Base-by-base conservation (phyloP, 2,797 vertebrate species). In the Serranus cabrilla region DNA sequence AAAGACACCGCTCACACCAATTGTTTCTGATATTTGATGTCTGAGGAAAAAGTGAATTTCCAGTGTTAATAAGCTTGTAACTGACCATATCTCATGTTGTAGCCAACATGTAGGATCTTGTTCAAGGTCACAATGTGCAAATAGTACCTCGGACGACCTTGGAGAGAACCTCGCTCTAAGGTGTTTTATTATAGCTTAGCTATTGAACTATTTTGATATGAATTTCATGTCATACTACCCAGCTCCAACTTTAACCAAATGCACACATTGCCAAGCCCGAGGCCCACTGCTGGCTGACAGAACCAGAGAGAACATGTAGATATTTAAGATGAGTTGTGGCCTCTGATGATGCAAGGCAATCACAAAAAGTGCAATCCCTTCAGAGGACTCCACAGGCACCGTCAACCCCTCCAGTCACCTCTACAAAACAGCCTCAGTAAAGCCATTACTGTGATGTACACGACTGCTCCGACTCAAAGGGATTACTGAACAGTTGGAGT, bases 301-400 rank as follows among this genome's bases (percentile, higher is more conserved):
- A 78, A 34, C 27, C 8, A 52, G 23, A 40, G 57, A 46, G 50
- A 71, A 52, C 40, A 74, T 34, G 58, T 47, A 63, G 74, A 82
- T 78, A 69, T 74, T 74, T 62, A 40, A 63, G 56, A 74, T 60
- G 71, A 60, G 76, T 68, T 1, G 40, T 17, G 40, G 71, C 63
- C 70, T 73, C 67, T 75, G 84, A 85, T 81, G 79, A 87, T 76
- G 80, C 75, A 84, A 88, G 20, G 11, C 46, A 37, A 57, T 62
- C 70, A 60, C 25, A 46, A 57, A 73, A 60, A 60, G 16, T 68
- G 73, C 47, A 85, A 80, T 59, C 45, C 65, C 59, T 13, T 50
- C 63, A 62, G 75, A 81, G 46, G 45, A 67, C 68, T 45, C 60
- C 49, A 40, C 63, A 58, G 25, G 60, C 56, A 49, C 17, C 4